These are phyloP conservation scores for Pristionchus pacificus DNA, from an alignment of 1,140 invertebrate genomes.

Conservation along the genomic window DNA sequence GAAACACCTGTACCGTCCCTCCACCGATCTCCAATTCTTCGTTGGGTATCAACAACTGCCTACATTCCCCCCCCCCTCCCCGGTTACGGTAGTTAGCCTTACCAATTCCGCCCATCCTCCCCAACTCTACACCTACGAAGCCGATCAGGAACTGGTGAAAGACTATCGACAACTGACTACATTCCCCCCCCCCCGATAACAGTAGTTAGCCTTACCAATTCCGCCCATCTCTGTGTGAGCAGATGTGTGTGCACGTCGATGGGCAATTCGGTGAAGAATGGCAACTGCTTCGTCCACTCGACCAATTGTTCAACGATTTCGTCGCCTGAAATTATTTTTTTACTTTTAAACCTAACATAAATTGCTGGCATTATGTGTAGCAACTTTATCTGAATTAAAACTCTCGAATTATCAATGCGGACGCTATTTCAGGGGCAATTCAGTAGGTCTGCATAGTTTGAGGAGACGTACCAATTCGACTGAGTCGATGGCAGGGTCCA, in stretches of 20 bases:
- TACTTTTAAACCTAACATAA: too few species aligned
- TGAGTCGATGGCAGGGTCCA: slow-evolving; percentile 25
- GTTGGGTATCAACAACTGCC: too few species aligned
- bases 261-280: slow-evolving; percentile 89
- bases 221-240: slow-evolving; percentile 85
- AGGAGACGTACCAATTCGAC: slow-evolving; percentile 18
- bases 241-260: slow-evolving; percentile 84
- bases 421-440: not conserved
- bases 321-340: slow-evolving; percentile 33
- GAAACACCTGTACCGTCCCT: too few species aligned
- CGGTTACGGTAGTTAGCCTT: too few species aligned
- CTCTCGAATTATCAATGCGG: not conserved
- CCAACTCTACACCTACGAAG: too few species aligned
- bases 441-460: not conserved
- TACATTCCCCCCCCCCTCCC: too few species aligned
- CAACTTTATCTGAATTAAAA: slow-evolving; percentile 38
- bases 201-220: too few species aligned
- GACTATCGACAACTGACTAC: too few species aligned
- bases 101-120: slow-evolving; percentile 70
- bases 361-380: too few species aligned
- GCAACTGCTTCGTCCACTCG: slow-evolving; percentile 93
- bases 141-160: too few species aligned
- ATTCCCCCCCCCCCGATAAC: too few species aligned
- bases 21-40: too few species aligned
- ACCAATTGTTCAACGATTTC: slow-evolving; percentile 75